Evolutionary conservation across 2,113 vertebrate species (phyloP).

Genomic region (Serinus canaria): DNA sequence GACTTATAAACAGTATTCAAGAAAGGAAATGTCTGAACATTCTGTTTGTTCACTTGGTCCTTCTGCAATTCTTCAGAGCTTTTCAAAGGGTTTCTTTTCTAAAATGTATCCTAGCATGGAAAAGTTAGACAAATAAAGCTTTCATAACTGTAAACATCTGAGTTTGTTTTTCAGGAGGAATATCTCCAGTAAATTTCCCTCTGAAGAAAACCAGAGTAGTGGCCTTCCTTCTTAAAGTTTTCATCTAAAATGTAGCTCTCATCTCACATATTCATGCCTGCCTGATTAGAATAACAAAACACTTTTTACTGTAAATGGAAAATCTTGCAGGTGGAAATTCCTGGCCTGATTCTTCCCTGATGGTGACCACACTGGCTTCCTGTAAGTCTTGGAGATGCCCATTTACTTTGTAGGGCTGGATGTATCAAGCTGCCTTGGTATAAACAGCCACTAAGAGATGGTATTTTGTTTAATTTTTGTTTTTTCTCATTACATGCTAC

Average conservation of each 20-base stretch:
- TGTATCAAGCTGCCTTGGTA: not conserved
- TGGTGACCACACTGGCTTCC: not conserved
- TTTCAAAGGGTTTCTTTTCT: conserved; percentile 2
- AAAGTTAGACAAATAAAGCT: not conserved
- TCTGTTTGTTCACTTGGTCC: conserved; percentile 23
- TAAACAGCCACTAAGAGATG: not conserved
- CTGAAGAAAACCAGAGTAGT: not conserved
- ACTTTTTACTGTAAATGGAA: not conserved
- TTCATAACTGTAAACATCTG: conserved; percentile 51
- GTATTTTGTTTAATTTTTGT: not conserved
- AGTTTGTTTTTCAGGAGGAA: conserved; percentile 13
- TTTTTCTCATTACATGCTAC: not conserved
- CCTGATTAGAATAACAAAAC: not conserved
- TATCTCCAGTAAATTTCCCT: not conserved
- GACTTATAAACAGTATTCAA: not conserved
- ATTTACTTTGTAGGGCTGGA: not conserved
- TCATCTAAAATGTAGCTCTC: not conserved
- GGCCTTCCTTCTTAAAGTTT: not conserved
- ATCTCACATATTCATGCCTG: not conserved
- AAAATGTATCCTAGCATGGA: not conserved
- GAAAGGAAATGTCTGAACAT: conserved; percentile 39
- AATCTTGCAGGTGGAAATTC: not conserved
- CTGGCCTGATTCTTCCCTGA: not conserved
- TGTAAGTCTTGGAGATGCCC: not conserved
- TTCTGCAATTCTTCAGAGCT: conserved; percentile 28